Conservation (phyloP, 2,797 vertebrate genomes). For the Dipus sagitta region DNA sequence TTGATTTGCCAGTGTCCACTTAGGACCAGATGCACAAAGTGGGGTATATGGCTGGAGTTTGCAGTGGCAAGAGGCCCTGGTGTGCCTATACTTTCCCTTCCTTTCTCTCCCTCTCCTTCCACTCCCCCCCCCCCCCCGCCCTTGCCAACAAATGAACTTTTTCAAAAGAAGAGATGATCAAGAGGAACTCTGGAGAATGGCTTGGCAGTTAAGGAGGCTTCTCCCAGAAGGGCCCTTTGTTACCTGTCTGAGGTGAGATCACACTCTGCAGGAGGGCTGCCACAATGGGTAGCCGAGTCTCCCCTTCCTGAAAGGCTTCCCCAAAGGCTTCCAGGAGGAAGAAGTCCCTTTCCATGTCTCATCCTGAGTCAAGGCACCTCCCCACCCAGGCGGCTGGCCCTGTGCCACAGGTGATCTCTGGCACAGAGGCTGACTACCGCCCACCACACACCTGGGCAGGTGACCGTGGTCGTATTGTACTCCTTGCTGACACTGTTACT, state of each 20-base stretch:
- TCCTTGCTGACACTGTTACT: not conserved
- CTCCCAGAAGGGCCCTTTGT: not conserved
- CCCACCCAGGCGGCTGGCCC: not conserved
- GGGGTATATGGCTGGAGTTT: no score
- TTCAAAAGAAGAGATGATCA: no score
- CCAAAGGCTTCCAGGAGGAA: not conserved
- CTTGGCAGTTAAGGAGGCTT: no score
- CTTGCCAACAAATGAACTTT: no score
- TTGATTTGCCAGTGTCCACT: no score
- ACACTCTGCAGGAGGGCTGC: not conserved
- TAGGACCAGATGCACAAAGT: no score
- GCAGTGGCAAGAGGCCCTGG: no score
- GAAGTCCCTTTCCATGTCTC: not conserved
- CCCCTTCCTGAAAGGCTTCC: not conserved
- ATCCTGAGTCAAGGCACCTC: not conserved
- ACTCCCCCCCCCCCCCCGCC: no score
- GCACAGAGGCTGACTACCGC: fast-evolving
- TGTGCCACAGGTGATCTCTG: not conserved
- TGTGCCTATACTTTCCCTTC: no score
- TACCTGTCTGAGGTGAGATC: not conserved
- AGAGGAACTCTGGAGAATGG: not conserved
- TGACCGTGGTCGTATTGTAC: fast-evolving
- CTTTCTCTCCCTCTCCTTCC: no score
- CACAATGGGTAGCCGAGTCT: not conserved
- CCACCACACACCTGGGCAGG: slow-evolving; percentile 43